phyloP scores from a whole-genome alignment of 2,888 invertebrate species.

The Amphiduros pacificus region DNA sequence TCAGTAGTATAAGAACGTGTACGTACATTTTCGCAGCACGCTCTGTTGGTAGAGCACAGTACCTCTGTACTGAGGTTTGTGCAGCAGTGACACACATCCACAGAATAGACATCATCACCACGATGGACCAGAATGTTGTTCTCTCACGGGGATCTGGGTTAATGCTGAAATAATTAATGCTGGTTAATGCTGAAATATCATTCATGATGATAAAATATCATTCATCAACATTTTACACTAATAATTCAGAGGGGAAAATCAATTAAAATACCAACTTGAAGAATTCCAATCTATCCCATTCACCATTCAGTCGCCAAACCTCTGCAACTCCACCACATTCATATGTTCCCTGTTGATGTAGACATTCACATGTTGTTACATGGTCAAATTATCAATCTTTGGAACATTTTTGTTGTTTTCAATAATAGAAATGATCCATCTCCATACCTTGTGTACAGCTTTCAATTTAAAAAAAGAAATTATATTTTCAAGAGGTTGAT shows the following conservation, averaged over 20 bases:
- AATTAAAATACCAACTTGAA: constrained; percentile 6
- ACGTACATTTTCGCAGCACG: constrained; percentile 15
- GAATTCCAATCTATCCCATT: constrained; percentile 13
- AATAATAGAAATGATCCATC: too few species aligned
- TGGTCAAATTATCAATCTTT: too few species aligned
- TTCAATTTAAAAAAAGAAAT: too few species aligned
- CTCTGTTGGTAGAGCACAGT: constrained; percentile 18
- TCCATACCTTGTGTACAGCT: too few species aligned
- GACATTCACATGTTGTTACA: too few species aligned
- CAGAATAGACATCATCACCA: constrained; percentile 5
- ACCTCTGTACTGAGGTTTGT: constrained; percentile 18
- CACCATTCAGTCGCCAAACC: constrained; percentile 7
- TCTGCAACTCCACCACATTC: neutral
- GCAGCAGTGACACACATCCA: constrained; percentile 8
- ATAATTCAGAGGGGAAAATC: neutral
- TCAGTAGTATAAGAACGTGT: too few species aligned
- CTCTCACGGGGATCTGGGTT: constrained; percentile 11
- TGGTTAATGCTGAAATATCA: neutral
- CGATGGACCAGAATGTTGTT: constrained; percentile 15
- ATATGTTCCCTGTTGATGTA: too few species aligned
- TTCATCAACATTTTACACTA: too few species aligned
- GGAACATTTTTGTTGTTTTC: too few species aligned
- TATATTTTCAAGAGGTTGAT: too few species aligned
- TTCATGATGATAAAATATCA: too few species aligned
- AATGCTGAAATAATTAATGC: constrained; percentile 3